phyloP scores from a whole-genome alignment of 2,113 vertebrate species.

The Syngnathus scovelli region DNA sequence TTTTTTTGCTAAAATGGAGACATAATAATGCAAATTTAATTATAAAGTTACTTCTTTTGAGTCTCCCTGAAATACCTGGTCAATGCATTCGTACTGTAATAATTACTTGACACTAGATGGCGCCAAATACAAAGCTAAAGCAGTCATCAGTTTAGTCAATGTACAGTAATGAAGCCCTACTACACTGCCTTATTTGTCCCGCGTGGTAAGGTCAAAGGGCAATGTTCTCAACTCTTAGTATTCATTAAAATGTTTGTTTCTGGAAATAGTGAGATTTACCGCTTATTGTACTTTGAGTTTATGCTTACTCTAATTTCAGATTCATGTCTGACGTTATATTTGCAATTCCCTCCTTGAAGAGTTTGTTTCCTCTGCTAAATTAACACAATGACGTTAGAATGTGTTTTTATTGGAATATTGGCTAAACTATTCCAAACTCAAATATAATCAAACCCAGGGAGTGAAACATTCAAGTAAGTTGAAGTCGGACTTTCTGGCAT shows the following conservation, averaged over 20 bases:
- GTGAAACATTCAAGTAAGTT: not conserved
- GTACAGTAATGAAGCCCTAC: no score
- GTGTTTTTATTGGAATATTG: not conserved
- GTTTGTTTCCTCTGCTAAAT: conserved; percentile 2
- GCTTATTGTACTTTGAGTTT: not conserved
- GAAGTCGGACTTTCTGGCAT: conserved; percentile 5
- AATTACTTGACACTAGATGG: conserved; percentile 27
- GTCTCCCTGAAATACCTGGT: no score
- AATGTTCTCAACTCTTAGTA: no score
- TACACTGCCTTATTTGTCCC: no score
- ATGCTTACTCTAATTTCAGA: not conserved
- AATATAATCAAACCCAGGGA: conserved; percentile 9
- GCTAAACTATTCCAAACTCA: conserved; percentile 5
- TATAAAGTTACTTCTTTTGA: not conserved
- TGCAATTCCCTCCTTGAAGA: not conserved
- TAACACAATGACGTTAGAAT: conserved; percentile 8
- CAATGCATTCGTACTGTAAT: not conserved
- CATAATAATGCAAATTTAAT: not conserved
- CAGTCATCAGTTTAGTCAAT: no score
- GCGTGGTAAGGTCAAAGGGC: no score
- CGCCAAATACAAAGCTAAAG: conserved; percentile 6
- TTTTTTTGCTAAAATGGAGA: not conserved
- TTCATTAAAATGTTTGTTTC: no score
- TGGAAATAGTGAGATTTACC: not conserved
- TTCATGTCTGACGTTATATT: conserved; percentile 6